A percentile compares a stretch with the other conserved stretches of the same genome.
phyloP scores from a whole-genome alignment of 2,888 invertebrate genomes.

The Tenthredo distinguenda region DNA sequence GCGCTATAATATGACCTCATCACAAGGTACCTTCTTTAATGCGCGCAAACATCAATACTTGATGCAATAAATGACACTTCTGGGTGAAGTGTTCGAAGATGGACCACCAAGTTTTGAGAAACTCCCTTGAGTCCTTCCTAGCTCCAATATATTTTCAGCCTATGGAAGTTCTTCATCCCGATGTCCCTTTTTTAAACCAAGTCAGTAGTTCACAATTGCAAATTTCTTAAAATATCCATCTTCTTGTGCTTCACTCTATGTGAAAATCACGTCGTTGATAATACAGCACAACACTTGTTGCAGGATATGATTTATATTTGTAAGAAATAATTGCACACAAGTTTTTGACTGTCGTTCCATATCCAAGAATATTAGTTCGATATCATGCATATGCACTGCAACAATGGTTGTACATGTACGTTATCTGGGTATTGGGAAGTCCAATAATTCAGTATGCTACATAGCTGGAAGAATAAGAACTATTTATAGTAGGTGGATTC shows the following conservation, averaged over 20 bases:
- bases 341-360: constrained; percentile 6
- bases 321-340: constrained; percentile 17
- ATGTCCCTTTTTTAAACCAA: not conserved
- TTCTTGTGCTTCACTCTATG: not conserved
- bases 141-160: not conserved
- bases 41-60: constrained; percentile 1
- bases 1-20: not conserved
- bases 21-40: not conserved
- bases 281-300: not conserved
- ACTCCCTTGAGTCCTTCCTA: not conserved
- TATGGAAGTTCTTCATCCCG: not conserved
- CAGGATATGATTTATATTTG: constrained; percentile 23
- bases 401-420: constrained; percentile 1
- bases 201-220: not conserved
- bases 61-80: not conserved
- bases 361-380: constrained; percentile 13
- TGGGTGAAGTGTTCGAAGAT: not conserved
- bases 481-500: not conserved
- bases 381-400: constrained; percentile 11
- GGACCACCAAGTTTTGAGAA: not conserved
- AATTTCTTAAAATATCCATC: not conserved
- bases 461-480: not conserved
- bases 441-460: not conserved
- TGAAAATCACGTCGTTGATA: not conserved
- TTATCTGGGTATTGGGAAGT: constrained; percentile 37